Evolutionary conservation across 1,140 invertebrate species (phyloP).

Genomic region (Heliothis virescens): DNA sequence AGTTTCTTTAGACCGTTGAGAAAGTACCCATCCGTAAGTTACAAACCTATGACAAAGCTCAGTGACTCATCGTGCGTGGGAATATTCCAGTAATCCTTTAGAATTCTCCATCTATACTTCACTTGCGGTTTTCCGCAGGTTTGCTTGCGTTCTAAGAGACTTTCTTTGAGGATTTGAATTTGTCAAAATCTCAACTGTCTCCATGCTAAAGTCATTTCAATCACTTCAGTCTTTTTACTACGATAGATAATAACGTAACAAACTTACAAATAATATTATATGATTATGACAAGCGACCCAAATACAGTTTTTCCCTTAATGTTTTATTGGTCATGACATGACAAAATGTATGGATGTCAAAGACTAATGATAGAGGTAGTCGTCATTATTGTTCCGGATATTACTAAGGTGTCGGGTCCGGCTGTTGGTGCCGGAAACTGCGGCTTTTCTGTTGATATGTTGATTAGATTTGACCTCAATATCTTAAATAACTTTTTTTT

Average conservation of each 20-base stretch:
- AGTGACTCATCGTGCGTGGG: constrained; percentile 31
- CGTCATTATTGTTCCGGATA: constrained; percentile 38
- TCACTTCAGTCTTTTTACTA: too few species aligned
- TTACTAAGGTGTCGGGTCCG: background rate
- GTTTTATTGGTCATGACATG: background rate
- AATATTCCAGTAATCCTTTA: background rate
- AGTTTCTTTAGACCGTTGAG: too few species aligned
- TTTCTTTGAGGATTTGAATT: too few species aligned
- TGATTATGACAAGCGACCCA: background rate
- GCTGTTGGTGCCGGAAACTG: constrained; percentile 24
- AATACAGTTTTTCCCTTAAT: background rate
- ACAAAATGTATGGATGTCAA: background rate
- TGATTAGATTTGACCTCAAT: constrained; percentile 25
- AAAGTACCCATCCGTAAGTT: constrained; percentile 19
- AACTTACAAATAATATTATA: background rate
- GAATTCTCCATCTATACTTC: background rate
- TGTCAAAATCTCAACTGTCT: too few species aligned
- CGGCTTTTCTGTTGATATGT: constrained; percentile 12
- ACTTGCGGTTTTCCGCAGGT: background rate
- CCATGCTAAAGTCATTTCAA: too few species aligned
- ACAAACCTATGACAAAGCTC: constrained; percentile 10
- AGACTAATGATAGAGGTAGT: constrained; percentile 21
- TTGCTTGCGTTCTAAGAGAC: too few species aligned
- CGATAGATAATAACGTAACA: too few species aligned
- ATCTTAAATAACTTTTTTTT: background rate